phyloP scores from a whole-genome alignment of 2,113 vertebrate species.

The western clawed frog (Xenopus tropicalis) region DNA sequence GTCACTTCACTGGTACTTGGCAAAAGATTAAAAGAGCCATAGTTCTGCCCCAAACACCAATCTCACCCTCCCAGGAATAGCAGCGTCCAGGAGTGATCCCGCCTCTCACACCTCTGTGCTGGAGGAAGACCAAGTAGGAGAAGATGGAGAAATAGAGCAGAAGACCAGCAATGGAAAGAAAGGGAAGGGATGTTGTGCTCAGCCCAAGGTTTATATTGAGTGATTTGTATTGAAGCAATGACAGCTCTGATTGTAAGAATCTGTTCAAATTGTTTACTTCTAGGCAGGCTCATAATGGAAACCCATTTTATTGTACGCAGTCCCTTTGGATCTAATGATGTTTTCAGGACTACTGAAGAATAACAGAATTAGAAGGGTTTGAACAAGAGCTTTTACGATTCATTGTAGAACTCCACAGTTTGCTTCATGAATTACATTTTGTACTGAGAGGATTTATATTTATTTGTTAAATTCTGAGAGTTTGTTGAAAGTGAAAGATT shows the following conservation, averaged over 20 bases:
- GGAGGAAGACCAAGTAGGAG: constrained; percentile 15
- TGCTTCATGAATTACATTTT: no score
- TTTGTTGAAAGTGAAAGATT: no score
- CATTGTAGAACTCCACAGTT: no score
- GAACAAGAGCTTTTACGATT: no score
- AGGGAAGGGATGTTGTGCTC: neutral
- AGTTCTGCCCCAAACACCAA: constrained; percentile 27
- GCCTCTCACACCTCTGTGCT: constrained; percentile 29
- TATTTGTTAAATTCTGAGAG: no score
- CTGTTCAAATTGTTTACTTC: no score
- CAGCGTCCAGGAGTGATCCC: constrained; percentile 19
- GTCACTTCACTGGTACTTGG: constrained; percentile 37
- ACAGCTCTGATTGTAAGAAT: neutral
- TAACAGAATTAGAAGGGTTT: no score
- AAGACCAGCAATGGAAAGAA: constrained; percentile 6
- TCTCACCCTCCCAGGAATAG: constrained; percentile 28
- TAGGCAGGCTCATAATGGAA: no score
- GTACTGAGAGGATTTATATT: no score
- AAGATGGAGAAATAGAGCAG: neutral
- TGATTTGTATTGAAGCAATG: neutral
- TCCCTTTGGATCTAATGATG: no score
- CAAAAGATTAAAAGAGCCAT: constrained; percentile 30
- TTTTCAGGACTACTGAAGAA: no score
- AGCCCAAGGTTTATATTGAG: neutral
- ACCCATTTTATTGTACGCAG: no score